Conservation (phyloP, 2,797 vertebrate genomes). For the Bradypodion ventrale region DNA sequence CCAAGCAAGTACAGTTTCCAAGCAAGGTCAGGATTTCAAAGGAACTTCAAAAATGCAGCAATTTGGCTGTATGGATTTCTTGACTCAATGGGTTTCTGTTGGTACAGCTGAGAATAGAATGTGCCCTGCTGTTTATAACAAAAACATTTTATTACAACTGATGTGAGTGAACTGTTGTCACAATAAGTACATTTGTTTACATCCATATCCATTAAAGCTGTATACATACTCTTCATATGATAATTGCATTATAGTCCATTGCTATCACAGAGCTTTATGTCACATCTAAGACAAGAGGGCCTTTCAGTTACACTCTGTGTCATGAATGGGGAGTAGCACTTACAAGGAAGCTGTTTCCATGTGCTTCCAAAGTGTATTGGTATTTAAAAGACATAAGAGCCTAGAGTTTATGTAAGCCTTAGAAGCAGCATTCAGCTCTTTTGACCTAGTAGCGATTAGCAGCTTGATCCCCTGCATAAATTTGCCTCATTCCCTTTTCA, state of each 20-base stretch:
- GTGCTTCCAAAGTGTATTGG: not conserved
- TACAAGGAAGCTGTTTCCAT: slow-evolving; percentile 32
- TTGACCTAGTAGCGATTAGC: not conserved
- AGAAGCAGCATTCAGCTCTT: not conserved
- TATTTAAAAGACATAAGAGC: not conserved
- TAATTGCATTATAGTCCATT: slow-evolving; percentile 48
- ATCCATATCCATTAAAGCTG: slow-evolving; percentile 63
- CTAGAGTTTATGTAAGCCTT: not conserved
- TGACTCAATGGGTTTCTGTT: slow-evolving; percentile 49
- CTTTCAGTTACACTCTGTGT: slow-evolving; percentile 39
- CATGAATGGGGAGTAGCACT: slow-evolving; percentile 4
- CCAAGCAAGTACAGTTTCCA: not conserved
- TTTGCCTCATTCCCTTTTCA: not conserved
- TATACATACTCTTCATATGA: slow-evolving; percentile 49
- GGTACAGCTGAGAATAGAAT: slow-evolving; percentile 58
- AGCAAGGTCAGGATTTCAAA: slow-evolving; percentile 44
- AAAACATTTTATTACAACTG: slow-evolving; percentile 62
- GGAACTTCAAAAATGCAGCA: slow-evolving; percentile 65
- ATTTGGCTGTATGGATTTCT: slow-evolving; percentile 54
- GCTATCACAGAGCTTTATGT: slow-evolving; percentile 58
- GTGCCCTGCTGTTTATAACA: slow-evolving; percentile 67
- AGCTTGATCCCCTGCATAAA: too few species aligned
- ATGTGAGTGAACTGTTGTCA: slow-evolving; percentile 60
- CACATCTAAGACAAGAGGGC: slow-evolving; percentile 42
- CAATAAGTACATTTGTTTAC: slow-evolving; percentile 67